Percentiles rank a stretch among this genome's conserved stretches.
phyloP scores from a whole-genome alignment of 2,797 vertebrate genomes.

The Acanthopagrus latus region DNA sequence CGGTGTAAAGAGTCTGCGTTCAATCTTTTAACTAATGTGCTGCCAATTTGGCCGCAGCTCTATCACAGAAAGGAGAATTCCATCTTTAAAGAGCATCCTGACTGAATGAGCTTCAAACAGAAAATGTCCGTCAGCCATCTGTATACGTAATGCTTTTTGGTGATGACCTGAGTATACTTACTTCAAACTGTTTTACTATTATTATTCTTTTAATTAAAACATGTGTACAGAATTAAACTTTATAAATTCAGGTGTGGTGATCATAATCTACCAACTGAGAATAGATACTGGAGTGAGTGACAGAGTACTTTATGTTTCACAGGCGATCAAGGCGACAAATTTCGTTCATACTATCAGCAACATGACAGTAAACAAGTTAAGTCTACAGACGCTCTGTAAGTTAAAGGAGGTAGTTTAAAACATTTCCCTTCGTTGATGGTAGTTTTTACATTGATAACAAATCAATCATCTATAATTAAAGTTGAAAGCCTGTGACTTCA shows the following conservation, averaged over 20 bases:
- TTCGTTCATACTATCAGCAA: no score
- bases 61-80: not conserved
- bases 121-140: not conserved
- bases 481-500: not conserved
- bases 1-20: not conserved
- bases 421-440: not conserved
- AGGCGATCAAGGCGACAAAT: no score
- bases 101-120: not conserved
- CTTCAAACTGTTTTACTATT: not conserved
- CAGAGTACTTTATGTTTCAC: not conserved
- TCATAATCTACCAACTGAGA: not conserved
- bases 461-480: not conserved
- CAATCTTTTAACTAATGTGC: slow-evolving; percentile 2
- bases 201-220: not conserved
- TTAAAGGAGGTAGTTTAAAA: not conserved
- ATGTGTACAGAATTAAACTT: not conserved
- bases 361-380: not conserved
- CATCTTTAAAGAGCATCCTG: not conserved
- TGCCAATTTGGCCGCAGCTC: not conserved
- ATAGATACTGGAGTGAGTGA: not conserved
- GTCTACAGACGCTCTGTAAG: not conserved
- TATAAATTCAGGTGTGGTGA: not conserved
- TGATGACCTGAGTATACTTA: not conserved
- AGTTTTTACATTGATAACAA: not conserved
- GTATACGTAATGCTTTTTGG: not conserved